Evolutionary conservation across 2,113 vertebrate genomes (phyloP), one percentile per base, ranked within the genome.

Genomic region (Indicator indicator): DNA sequence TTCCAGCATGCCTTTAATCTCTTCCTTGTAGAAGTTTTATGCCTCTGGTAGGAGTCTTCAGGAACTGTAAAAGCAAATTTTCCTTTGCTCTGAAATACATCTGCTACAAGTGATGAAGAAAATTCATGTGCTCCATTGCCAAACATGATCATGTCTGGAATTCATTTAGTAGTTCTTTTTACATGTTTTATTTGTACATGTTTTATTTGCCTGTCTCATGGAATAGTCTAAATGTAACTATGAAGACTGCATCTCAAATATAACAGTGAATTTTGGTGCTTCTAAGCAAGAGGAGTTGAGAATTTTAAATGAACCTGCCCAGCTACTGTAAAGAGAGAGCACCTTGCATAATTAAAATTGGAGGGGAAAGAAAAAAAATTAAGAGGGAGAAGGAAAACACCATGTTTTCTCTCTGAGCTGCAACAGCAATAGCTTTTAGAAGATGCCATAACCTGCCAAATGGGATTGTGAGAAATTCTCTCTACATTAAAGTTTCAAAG

Each of bases 1-100:
- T 78, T 78, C 77, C 76, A 78, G 48, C 59, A 20, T 1, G 5
- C 70, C 72, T 88, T 78, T 90, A 14, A 68, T 87, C 63, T 54
- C 58, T 60, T 71, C 26, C 59, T 86, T 65, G n/a, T n/a, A 55
- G 33, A 42, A 84, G 19, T 54, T 60, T 72, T 72, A 2, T 65
- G 48, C 59, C 63, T 85, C 83, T 94, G 67, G 68, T 85, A 83
- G 71, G 68, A 82, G 59, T 42, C 68, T 89, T 89, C 71, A 79
- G 74, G 74, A 84, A 59, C 0, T 84, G 48, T 81, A 68, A 87
- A 80, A 84, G 77, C 70, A 70, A 71, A 50, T 86, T 75, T 89
- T 84, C 17, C 3, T 81, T 64, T 85, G 38, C 78, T 93, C 89
- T 84, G 79, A 94, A 89, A 72, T 73, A 50, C 33, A 20, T 84